phyloP scores from a whole-genome alignment of 2,797 vertebrate genomes.

The Phataginus tetradactyla region DNA sequence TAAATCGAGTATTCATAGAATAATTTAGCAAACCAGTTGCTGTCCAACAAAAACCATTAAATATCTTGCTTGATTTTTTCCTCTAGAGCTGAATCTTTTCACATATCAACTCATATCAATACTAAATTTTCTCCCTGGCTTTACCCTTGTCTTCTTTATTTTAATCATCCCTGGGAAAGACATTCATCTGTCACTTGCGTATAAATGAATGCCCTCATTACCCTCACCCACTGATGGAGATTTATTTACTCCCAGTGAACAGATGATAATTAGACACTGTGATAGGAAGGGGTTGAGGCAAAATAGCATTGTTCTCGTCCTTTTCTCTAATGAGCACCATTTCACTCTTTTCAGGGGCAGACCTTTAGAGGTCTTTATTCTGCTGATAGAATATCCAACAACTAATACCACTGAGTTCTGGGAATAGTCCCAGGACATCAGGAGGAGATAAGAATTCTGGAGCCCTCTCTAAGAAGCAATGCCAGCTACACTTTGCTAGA shows the following conservation, averaged over 20 bases:
- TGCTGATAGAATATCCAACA: conserved; percentile 45
- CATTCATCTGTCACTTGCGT: conserved; percentile 17
- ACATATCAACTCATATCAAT: neutral
- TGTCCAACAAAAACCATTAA: neutral
- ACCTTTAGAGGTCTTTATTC: conserved; percentile 66
- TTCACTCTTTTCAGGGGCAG: conserved; percentile 50
- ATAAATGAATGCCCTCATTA: conserved; percentile 62
- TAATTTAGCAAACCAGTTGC: neutral
- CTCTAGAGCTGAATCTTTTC: neutral
- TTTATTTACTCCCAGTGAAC: conserved; percentile 57
- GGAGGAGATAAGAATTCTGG: conserved; percentile 65
- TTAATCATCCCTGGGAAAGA: conserved; percentile 48
- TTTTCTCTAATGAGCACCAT: conserved; percentile 67
- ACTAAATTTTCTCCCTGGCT: conserved; percentile 57
- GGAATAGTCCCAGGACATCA: conserved; percentile 59
- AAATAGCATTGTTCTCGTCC: conserved; percentile 42
- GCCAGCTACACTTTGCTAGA: conserved; percentile 28
- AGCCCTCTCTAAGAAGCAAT: conserved; percentile 50
- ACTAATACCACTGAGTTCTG: conserved; percentile 62
- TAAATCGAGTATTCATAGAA: neutral
- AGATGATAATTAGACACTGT: conserved; percentile 64
- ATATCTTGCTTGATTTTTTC: neutral
- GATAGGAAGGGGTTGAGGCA: neutral
- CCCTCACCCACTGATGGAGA: conserved; percentile 5
- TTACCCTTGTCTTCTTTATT: conserved; percentile 13